phyloP scores from a whole-genome alignment of 1,140 invertebrate species.

The Goniozus legneri region DNA sequence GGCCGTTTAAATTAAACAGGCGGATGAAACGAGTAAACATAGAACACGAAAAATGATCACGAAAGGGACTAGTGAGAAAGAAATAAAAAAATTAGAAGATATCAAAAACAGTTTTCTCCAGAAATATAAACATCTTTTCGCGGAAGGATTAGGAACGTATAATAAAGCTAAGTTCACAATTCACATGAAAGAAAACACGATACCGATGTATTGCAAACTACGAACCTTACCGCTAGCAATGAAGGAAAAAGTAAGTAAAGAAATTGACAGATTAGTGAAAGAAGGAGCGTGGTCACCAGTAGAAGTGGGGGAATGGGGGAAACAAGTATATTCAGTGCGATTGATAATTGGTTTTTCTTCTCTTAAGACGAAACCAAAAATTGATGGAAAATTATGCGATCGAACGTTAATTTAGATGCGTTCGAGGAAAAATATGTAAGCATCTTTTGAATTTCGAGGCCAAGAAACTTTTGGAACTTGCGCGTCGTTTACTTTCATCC shows the following conservation, averaged over 20 bases:
- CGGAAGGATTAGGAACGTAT: conserved; percentile 13
- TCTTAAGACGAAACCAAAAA: no score
- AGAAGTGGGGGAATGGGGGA: conserved; percentile 40
- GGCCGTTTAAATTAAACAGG: not conserved
- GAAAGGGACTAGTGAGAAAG: no score
- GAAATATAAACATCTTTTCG: conserved; percentile 10
- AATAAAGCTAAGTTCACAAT: conserved; percentile 13
- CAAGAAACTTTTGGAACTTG: no score
- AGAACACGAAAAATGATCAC: no score
- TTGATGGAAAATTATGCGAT: no score
- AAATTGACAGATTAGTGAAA: conserved; percentile 28
- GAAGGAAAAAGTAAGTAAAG: conserved; percentile 27
- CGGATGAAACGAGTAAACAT: no score
- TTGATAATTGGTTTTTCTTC: no score
- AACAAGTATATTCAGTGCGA: no score
- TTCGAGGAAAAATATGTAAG: no score
- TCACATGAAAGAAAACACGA: conserved; percentile 25
- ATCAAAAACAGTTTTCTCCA: conserved; percentile 1
- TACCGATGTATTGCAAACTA: conserved; percentile 34
- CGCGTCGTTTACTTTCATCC: no score
- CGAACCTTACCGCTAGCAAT: conserved; percentile 28
- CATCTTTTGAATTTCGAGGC: no score
- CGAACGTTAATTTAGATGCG: no score
- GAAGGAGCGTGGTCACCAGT: conserved; percentile 39
- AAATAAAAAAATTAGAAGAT: not conserved